Evolutionary conservation across 2,888 invertebrate species (phyloP).

Genomic region (Yponomeuta plumbellus): DNA sequence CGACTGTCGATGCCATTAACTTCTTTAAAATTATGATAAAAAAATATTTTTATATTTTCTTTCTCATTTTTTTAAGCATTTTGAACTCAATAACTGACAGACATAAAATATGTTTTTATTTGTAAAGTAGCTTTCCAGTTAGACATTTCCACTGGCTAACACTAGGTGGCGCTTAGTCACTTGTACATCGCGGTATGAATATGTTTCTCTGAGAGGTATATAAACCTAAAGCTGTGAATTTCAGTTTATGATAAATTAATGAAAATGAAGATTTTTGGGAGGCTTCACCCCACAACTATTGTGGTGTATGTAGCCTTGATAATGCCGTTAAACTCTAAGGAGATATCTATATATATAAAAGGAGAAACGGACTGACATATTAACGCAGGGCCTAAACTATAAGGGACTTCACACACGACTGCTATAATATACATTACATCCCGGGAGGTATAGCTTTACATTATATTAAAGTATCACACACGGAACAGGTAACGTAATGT

Average conservation of each 20-base stretch:
- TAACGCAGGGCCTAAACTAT: no score
- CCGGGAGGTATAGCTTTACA: no score
- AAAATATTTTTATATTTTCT: constrained; percentile 38
- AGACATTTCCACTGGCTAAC: neutral
- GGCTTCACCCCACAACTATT: neutral
- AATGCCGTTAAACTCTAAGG: no score
- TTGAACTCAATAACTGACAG: neutral
- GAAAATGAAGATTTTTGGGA: neutral
- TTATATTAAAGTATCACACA: no score
- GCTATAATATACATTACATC: no score
- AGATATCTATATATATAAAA: no score
- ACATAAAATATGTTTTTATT: neutral
- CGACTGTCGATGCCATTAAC: constrained; percentile 57
- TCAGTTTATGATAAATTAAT: neutral
- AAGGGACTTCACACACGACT: no score
- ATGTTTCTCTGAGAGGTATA: neutral
- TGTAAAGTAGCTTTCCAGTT: neutral
- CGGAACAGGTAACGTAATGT: no score
- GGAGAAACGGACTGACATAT: no score
- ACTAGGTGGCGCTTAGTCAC: neutral
- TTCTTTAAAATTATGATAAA: constrained; percentile 26
- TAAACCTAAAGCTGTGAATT: neutral
- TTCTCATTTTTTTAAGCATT: constrained; percentile 26
- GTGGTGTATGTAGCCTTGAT: no score
- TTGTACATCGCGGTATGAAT: neutral